Percentiles rank a stretch among this genome's conserved stretches.
Evolutionary conservation across 2,888 invertebrate genomes (phyloP).

Genomic region (Oligia fasciuncula): DNA sequence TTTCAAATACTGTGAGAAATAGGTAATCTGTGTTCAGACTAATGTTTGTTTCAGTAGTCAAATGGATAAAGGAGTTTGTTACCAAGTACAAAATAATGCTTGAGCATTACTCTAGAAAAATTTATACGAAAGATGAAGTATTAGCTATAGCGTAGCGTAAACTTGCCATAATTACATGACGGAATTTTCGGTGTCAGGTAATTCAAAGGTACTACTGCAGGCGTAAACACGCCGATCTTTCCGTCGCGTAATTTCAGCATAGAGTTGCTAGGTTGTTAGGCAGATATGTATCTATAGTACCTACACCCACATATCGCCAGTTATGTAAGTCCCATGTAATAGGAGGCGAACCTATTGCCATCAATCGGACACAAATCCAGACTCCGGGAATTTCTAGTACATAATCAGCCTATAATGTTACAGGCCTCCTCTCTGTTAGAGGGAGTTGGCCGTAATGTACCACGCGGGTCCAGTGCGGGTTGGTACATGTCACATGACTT

Average conservation of each 20-base stretch:
- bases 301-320: neutral
- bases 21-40: neutral
- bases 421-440: no score
- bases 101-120: neutral
- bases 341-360: neutral
- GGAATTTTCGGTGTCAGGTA: neutral
- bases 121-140: neutral
- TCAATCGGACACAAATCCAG: neutral
- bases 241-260: neutral
- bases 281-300: no score
- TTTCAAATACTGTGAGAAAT: constrained; percentile 6
- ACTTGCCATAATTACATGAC: neutral
- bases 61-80: neutral
- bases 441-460: no score
- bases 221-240: neutral
- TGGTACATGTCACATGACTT: no score
- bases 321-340: neutral
- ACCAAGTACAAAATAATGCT: neutral
- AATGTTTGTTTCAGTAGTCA: no score
- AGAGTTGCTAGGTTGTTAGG: neutral
- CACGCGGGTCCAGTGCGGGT: no score
- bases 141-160: neutral
- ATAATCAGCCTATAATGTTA: no score
- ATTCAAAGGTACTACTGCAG: no score
- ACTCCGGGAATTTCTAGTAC: neutral